These are phyloP conservation scores for Hexactinellida sp. DNA, from an alignment of 37 sponge, comb jelly and placozoan species.

Conservation along the genomic window DNA sequence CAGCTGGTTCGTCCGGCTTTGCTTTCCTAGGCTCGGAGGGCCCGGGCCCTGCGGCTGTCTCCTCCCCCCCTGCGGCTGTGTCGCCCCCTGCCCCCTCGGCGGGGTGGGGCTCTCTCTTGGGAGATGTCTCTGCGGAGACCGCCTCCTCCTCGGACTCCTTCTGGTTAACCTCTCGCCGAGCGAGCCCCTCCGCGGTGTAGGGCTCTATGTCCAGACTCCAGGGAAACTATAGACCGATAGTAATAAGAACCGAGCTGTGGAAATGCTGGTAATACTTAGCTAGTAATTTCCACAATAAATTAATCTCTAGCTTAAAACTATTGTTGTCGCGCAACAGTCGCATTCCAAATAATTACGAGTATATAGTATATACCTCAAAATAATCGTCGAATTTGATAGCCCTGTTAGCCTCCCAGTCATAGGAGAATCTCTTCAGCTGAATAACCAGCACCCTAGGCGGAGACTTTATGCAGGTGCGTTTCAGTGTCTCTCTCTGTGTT, in stretches of 20 bases:
- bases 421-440: constrained; percentile 89
- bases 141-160: background rate
- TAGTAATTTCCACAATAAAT: background rate
- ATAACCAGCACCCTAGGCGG: constrained; percentile 69
- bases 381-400: constrained; percentile 84
- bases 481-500: constrained; percentile 65
- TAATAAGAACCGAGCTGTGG: background rate
- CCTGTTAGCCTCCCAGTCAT: constrained; percentile 83
- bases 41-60: background rate
- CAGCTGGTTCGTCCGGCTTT: constrained; percentile 2
- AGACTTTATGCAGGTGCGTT: constrained; percentile 82
- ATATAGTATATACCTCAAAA: constrained; percentile 49
- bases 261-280: background rate
- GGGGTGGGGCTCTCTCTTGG: background rate
- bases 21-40: constrained; percentile 16
- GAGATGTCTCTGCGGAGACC: background rate
- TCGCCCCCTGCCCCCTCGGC: background rate
- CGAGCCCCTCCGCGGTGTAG: constrained; percentile 68
- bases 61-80: background rate
- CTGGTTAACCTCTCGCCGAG: constrained; percentile 32
- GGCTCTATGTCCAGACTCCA: constrained; percentile 76
- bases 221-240: constrained; percentile 45
- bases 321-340: background rate
- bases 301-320: background rate
- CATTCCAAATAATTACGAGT: background rate